phyloP scores from a whole-genome alignment of 2,888 invertebrate genomes.

The Drosophila neutralis region DNA sequence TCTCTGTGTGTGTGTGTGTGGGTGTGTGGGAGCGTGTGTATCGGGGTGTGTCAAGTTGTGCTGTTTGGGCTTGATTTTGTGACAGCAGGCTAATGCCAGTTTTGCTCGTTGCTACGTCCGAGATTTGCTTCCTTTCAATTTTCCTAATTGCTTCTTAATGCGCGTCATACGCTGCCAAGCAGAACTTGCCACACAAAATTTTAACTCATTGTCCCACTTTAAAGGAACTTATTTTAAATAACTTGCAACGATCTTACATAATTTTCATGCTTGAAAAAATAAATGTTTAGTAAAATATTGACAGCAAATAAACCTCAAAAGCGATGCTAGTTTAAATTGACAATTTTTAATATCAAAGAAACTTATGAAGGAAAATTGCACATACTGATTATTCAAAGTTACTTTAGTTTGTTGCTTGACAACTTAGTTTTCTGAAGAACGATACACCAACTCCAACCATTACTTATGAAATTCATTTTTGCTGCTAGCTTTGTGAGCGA shows the following conservation, averaged over 20 bases:
- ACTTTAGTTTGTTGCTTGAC: neutral
- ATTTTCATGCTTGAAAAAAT: neutral
- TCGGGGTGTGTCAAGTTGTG: constrained; percentile 41
- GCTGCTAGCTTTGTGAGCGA: constrained; percentile 12
- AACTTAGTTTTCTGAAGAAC: neutral
- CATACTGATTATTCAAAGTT: neutral
- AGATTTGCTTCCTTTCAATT: constrained; percentile 67
- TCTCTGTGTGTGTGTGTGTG: constrained; percentile 4
- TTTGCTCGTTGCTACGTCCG: constrained; percentile 37
- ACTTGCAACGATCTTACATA: constrained; percentile 6
- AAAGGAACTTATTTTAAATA: constrained; percentile 22
- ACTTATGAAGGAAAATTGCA: neutral
- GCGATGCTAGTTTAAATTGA: neutral
- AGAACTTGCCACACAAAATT: constrained; percentile 46
- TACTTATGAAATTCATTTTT: constrained; percentile 16
- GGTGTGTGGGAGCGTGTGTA: constrained; percentile 7
- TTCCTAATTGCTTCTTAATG: constrained; percentile 76
- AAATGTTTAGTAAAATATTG: neutral
- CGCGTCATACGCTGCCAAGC: constrained; percentile 53
- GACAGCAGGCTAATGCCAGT: constrained; percentile 72
- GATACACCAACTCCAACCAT: neutral
- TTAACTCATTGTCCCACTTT: constrained; percentile 40
- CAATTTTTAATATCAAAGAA: neutral
- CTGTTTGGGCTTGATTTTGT: constrained; percentile 43
- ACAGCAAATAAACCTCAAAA: neutral